Evolutionary conservation across 1,140 invertebrate species (phyloP), one percentile per base, ranked within the genome.

Genomic region (Drosophila prosaltans): DNA sequence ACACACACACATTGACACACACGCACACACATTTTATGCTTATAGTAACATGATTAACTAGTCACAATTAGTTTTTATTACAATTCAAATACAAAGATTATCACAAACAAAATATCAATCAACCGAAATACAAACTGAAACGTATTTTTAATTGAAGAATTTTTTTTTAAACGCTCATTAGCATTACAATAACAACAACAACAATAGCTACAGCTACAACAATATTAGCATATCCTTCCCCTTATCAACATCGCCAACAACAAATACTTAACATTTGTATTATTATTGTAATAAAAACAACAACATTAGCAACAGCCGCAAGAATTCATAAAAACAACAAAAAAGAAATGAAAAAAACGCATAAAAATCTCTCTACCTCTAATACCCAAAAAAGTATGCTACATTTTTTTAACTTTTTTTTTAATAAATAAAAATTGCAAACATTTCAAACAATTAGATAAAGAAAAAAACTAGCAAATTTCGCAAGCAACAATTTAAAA

Each of bases 41-140:
- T 62, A 77, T 65, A 51, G 45, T 59, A 74, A 72, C 78, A 76
- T 88, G 73, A 77, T 62, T 80, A 77, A 83, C 76, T 86, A 68
- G 70, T 83, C 83, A 88, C 76, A 88, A 72, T 71, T 85, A 85
- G 82, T 81, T 81, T 67, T 81, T 80, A 80, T 74, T 77, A 76
- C 54, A 80, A 66, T 62, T 16, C 36, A 66, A 65, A 64, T 60
- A 70, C 66, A 28, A 63, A 62, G 59, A 45, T 8, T 36, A 30
- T n/a, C 30, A 61, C 59, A 57, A 58, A 70, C 30, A 75, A 55
- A 68, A 68, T 57, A 71, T 66, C 75, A 78, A 64, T 69, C 10
- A 43, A 41, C 21, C 7, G 26, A 16, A 51, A 51, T 26, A 51
- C 51, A 75, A 76, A 76, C 71, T 48, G 68, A 81, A 48, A 2